These are phyloP conservation scores for Lasioglossum malachurum DNA, from an alignment of 2,888 invertebrate genomes.

Conservation along the genomic window DNA sequence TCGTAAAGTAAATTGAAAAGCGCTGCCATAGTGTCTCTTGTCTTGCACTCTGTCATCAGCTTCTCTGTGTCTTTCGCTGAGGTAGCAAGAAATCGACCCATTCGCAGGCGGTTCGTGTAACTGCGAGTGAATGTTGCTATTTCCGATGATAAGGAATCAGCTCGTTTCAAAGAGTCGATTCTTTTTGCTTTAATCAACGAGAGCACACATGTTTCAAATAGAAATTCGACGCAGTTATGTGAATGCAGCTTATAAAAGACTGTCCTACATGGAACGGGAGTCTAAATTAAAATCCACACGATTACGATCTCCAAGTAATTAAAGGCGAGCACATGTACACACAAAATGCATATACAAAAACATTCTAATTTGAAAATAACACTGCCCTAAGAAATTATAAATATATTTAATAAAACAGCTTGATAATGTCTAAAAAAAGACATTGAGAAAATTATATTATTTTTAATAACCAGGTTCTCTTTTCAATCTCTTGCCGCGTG, in stretches of 20 bases:
- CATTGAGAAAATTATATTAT: background rate
- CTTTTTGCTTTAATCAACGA: background rate
- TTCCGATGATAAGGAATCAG: slow-evolving; percentile 59
- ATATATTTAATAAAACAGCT: background rate
- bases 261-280: background rate
- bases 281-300: background rate
- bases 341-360: too few species aligned
- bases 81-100: slow-evolving; percentile 30
- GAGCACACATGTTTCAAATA: background rate
- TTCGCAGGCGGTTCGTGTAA: slow-evolving; percentile 47
- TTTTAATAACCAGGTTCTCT: background rate
- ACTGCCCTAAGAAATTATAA: background rate
- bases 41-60: slow-evolving; percentile 20
- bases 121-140: slow-evolving; percentile 30
- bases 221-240: background rate
- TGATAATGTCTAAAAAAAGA: background rate
- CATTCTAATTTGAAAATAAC: background rate
- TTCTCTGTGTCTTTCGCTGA: slow-evolving; percentile 4
- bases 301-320: background rate
- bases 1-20: slow-evolving; percentile 69
- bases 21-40: slow-evolving; percentile 35
- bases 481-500: background rate
- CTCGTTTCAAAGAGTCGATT: background rate
- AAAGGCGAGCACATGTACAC: background rate
- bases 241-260: background rate